These are phyloP conservation scores for Fragum whitleyi DNA, from an alignment of 2,888 invertebrate genomes.

Conservation along the genomic window DNA sequence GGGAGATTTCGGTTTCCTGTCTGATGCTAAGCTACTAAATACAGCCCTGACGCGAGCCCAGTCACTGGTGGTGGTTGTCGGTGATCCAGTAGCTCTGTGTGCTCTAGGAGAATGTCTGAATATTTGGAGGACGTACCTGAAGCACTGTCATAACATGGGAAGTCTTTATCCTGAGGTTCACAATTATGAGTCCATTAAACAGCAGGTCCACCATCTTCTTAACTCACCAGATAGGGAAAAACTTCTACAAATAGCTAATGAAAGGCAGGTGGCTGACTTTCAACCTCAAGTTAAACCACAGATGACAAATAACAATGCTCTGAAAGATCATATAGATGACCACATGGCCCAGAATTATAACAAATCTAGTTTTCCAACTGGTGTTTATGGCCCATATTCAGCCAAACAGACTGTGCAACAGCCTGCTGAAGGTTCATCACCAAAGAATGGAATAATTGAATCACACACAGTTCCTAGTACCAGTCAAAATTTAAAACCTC, in stretches of 20 bases:
- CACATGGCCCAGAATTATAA: not conserved
- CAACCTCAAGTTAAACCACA: conserved; percentile 18
- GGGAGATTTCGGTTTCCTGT: conserved; percentile 81
- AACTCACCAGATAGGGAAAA: conserved; percentile 68
- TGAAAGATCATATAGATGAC: not conserved
- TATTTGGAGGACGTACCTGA: conserved; percentile 78
- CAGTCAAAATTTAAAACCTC: not conserved
- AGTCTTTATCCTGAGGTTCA: conserved; percentile 75
- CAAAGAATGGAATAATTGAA: not conserved
- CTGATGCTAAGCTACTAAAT: conserved; percentile 82
- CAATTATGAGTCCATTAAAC: conserved; percentile 75
- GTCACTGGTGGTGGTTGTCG: conserved; percentile 81
- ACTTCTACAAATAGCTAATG: conserved; percentile 58
- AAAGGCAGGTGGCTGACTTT: conserved; percentile 43
- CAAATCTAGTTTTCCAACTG: not conserved
- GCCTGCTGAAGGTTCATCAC: not conserved
- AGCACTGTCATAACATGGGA: conserved; percentile 81
- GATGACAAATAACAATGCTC: not conserved
- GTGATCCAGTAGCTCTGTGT: conserved; percentile 82
- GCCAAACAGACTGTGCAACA: not conserved
- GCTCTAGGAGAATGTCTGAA: conserved; percentile 80
- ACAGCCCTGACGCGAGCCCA: conserved; percentile 83
- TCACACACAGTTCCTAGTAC: no score
- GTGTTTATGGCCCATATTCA: no score
- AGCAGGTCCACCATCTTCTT: conserved; percentile 72